Evolutionary conservation across 1,140 invertebrate species (phyloP), one percentile per base, ranked within the genome.

Genomic region (Tetraneura akinire): DNA sequence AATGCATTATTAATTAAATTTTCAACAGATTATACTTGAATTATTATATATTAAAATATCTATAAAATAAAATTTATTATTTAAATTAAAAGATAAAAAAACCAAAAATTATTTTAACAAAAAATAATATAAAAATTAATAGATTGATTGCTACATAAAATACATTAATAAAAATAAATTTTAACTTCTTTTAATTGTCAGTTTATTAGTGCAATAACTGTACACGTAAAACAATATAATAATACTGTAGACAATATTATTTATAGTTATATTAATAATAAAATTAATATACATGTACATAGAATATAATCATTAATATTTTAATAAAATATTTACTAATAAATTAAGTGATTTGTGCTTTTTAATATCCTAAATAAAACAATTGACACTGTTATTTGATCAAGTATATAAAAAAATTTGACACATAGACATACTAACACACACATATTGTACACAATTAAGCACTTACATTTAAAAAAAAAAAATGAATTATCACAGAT

Each of bases 401-500:
- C n/a, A n/a, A n/a, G n/a, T 10, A 53, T 21, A 29, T 32, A 51
- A 73, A 29, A 47, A 45, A 14, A 45, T 68, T 47, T 68, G n/a
- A 68, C 37, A 68, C 37, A 47, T 47, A 68, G 9, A 45, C 60
- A 47, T 42, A 68, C 21, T 47, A 47, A 68, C 37, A 32, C 23
- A 73, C 70, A 53, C 45, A 51, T 29, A 73, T 32, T 37, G 26
- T 51, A 76, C 49, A 42, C 51, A 57, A 57, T 55, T n/a, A n/a
- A 76, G 37, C 37, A 68, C 47, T 68, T 55, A 76, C 53, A 76
- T 32, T 51, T 73, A 53, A 16, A 42, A 76, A 76, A 76, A 37
- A 73, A 73, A 73, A 76, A 76, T 29, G 18, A 42, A 42, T 76
- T 76, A 76, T 76, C 71, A 76, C 71, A 76, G 71, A 76, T 29